Conservation (phyloP, 2,113 vertebrate genomes). For the Empidonax alnorum region DNA sequence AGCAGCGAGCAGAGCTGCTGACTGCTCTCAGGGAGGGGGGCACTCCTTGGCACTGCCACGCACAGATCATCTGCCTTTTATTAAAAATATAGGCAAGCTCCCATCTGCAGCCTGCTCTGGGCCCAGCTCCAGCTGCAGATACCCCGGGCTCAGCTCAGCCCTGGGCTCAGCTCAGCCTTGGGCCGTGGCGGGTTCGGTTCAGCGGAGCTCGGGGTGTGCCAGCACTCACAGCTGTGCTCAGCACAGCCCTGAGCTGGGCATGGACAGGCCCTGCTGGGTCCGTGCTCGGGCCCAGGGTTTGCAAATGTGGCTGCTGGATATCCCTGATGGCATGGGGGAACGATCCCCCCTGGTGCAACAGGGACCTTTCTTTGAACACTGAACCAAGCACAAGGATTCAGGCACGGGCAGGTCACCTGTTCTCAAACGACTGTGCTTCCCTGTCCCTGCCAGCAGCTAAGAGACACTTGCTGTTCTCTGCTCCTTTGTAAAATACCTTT, state of each 20-base stretch:
- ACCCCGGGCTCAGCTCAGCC: neutral
- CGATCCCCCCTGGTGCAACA: neutral
- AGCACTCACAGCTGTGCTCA: neutral
- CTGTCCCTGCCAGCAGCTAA: neutral
- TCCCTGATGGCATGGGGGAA: neutral
- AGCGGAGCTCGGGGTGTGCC: neutral
- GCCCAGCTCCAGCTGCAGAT: neutral
- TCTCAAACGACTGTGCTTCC: neutral
- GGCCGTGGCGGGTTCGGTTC: accelerated
- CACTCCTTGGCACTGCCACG: neutral
- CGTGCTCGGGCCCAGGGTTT: neutral
- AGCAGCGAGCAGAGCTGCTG: neutral
- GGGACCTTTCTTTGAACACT: neutral
- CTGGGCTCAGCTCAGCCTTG: neutral
- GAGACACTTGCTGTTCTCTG: neutral
- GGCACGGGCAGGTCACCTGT: neutral
- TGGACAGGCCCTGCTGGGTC: no score
- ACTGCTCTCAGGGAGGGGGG: neutral
- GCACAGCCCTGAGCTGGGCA: neutral
- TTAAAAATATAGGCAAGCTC: neutral
- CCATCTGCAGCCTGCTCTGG: accelerated
- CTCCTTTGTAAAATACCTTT: neutral
- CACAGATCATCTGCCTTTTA: neutral
- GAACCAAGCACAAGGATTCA: neutral
- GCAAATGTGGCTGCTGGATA: neutral